These are phyloP conservation scores for Dendroctonus valens DNA, from an alignment of 1,140 invertebrate genomes.

Conservation along the genomic window DNA sequence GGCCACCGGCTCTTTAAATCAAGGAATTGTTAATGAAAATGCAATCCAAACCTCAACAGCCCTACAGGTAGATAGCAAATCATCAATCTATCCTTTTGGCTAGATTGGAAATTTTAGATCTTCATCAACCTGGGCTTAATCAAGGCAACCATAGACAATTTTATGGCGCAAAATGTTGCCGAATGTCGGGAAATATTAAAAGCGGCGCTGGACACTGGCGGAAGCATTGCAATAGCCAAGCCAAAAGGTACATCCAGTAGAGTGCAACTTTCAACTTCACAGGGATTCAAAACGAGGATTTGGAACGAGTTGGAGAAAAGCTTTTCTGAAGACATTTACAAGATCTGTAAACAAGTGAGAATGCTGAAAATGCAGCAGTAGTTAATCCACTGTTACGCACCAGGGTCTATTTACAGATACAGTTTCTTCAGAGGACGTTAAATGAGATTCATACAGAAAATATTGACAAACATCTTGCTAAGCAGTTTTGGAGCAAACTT, in stretches of 20 bases:
- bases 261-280: conserved; percentile 66
- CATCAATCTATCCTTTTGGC: neutral
- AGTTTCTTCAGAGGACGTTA: conserved; percentile 56
- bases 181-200: conserved; percentile 60
- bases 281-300: conserved; percentile 69
- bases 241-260: conserved; percentile 64
- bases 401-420: conserved; percentile 38
- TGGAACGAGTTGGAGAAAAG: conserved; percentile 79
- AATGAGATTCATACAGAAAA: conserved; percentile 55
- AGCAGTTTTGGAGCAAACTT: conserved; percentile 55
- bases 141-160: conserved; percentile 57
- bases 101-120: conserved; percentile 53
- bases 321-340: conserved; percentile 69
- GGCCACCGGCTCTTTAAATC: conserved; percentile 63
- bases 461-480: conserved; percentile 54
- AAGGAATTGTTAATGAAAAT: conserved; percentile 67
- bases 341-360: conserved; percentile 65
- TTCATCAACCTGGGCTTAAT: conserved; percentile 69
- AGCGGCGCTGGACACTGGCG: conserved; percentile 58
- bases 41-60: conserved; percentile 61
- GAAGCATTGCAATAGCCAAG: conserved; percentile 31
- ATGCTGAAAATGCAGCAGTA: neutral
- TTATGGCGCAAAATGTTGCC: conserved; percentile 55
- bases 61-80: conserved; percentile 41
- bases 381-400: neutral